Conservation (phyloP, 1,140 invertebrate species). For the Scaptomyza graminum region DNA sequence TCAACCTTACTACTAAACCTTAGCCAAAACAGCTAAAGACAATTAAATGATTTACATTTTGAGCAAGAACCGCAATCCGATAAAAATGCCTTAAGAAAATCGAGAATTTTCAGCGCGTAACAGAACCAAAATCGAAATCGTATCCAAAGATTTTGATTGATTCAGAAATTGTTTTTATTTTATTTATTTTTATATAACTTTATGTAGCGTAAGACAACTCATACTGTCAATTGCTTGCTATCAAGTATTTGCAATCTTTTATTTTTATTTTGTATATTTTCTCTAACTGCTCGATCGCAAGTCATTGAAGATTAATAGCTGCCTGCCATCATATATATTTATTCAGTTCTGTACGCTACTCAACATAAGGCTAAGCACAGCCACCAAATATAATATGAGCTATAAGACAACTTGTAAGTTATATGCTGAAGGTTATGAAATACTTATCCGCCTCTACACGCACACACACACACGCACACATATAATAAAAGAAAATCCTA, state of each 20-base stretch:
- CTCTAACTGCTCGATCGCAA: neutral
- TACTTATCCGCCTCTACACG: neutral
- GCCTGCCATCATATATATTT: conserved; percentile 6
- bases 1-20: too few relatives aligned
- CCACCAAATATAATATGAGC: conserved; percentile 17
- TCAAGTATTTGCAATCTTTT: neutral
- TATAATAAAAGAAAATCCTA: neutral
- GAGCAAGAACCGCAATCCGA: too few relatives aligned
- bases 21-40: too few relatives aligned
- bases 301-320: neutral
- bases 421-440: conserved; percentile 17
- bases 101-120: too few relatives aligned
- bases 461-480: neutral
- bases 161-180: too few relatives aligned
- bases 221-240: too few relatives aligned
- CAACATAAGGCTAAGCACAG: neutral
- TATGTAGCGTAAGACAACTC: too few relatives aligned
- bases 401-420: neutral
- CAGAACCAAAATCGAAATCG: too few relatives aligned
- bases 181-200: too few relatives aligned
- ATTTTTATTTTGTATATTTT: neutral
- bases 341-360: neutral
- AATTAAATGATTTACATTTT: too few relatives aligned
- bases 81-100: too few relatives aligned
- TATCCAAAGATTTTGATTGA: too few relatives aligned